Conservation (phyloP, 53 echinoderm and acorn worm species). For the Hippasteria phrygiana region DNA sequence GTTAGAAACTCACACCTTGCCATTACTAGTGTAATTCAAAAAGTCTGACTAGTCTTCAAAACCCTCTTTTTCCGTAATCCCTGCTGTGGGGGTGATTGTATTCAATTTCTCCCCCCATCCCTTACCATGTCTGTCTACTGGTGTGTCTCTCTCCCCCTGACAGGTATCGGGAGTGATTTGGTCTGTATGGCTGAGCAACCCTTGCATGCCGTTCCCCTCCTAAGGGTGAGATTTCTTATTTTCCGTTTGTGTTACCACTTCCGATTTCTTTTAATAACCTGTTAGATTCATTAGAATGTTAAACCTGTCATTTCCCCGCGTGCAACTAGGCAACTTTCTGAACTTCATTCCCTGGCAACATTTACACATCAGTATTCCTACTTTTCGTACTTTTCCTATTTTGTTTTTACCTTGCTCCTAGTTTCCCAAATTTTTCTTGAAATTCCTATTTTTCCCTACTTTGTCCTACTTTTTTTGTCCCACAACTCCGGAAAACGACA, state of each 20-base stretch:
- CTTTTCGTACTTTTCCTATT: too few species aligned
- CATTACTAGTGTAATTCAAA: too few species aligned
- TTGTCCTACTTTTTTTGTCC: too few species aligned
- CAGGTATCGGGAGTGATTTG: slow-evolving; percentile 98
- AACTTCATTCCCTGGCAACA: too few species aligned
- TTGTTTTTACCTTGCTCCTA: too few species aligned
- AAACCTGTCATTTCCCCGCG: neutral
- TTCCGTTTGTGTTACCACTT: neutral
- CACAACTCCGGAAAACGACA: too few species aligned
- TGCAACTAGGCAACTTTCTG: too few species aligned
- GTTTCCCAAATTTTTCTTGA: too few species aligned
- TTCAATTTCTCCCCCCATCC: neutral
- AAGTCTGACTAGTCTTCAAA: too few species aligned
- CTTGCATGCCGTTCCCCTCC: slow-evolving; percentile 92
- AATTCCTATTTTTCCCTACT: too few species aligned
- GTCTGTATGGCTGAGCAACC: slow-evolving; percentile 96
- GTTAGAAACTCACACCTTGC: too few species aligned
- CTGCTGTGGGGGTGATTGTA: neutral
- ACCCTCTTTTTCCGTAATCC: neutral
- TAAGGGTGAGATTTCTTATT: slow-evolving; percentile 75
- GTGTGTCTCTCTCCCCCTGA: slow-evolving; percentile 2
- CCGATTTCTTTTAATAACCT: neutral
- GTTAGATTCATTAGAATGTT: neutral
- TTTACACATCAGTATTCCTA: too few species aligned
- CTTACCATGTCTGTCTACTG: slow-evolving; percentile 6